Base-by-base conservation (phyloP, 1,140 invertebrate species). In the Antheraea mylitta region DNA sequence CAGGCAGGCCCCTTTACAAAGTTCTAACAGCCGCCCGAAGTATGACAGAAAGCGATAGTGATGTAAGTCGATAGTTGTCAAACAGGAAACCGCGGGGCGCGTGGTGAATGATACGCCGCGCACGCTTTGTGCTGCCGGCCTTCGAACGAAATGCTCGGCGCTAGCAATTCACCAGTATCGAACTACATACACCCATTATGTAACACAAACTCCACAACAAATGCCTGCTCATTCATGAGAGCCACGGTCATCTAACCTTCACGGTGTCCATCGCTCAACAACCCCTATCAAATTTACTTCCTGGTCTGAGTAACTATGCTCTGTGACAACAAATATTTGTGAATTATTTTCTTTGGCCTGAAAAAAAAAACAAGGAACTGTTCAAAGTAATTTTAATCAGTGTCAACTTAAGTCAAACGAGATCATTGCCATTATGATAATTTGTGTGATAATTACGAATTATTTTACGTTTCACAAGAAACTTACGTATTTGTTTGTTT, bases 31-130 rank as follows among this genome's bases (percentile, higher is more conserved):
- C 72, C 80, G 83, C 73, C 80, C 82, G 81, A 81, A 79, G 84
- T 80, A 84, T 87, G 81, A 85, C 89, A 89, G 89, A 89, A 90
- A 91, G 84, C 86, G 87, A 90, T 87, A 91, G 89, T 90, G 88
- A 89, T 90, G 89, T 90, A 87, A 90, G 86, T 83, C 82, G 87
- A 89, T 91, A 91, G 89, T 89, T 84, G 89, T 91, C 86, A 89
- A 91, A 89, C 89, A 91, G 88, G 89, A 91, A 91, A 86, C 83
- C 73, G 87, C 85, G 84, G 79, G 84, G 85, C 86, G 86, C 86
- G 87, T 81, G 87, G 85, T 85, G 86, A 80, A 77, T 79, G 80
- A 80, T 85, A 87, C 87, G 86, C 82, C 79, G 81, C 80, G 80
- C 83, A 81, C 81, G 86, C 87, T 87, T 88, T 89, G 87, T 86